Base-by-base conservation (phyloP, 2,113 vertebrate genomes). In the Chionomys nivalis region DNA sequence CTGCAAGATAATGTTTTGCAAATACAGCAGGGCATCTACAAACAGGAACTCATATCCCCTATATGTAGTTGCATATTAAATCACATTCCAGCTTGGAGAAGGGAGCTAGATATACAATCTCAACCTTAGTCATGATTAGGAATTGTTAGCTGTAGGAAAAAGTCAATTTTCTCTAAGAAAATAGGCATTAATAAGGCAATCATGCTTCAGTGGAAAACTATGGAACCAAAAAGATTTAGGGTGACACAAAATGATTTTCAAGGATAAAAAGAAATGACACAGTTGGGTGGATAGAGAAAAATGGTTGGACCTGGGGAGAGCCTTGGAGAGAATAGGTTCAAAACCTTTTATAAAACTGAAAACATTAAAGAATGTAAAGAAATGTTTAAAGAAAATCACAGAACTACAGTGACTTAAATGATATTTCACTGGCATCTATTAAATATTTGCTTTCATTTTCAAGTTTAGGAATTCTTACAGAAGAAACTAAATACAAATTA, bases 401-500 rank as follows among this genome's bases (percentile, higher is more conserved):
- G 86, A 89, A 89, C 13, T 82, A 88, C 17, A 87, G 33, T 16
- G 65, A 93, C 81, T 55, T 93, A 76, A 91, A 58, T 88, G 49
- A 85, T 11, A 3, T 72, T 90, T 68, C 44, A 65, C 66, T 36
- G 28, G 0, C 1, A 68, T 79, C 42, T 76, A 92, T 58, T 93
- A 58, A 63, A 26, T 76, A 79, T 7, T 65, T 90, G 13, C 24
- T 77, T 81, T 63, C 2, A 33, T 55, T 87, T 87, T 88, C 58
- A 90, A 44, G 8, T 90, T 87, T 90, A 92, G 28, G 1, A 16
- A 91, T 89, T 77, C 0, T 5, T 49, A 73, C 7, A 21, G 19
- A 82, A 91, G 12, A 88, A 86, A 68, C 73, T 63, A 89, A 77
- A 72, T 87, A 87, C 36, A 91, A 94, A 79, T 10, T 86, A 2